A percentile compares a stretch with the other conserved stretches of the same genome.
Conservation (phyloP, 2,888 invertebrate genomes). For the Rhogogaster chlorosoma region DNA sequence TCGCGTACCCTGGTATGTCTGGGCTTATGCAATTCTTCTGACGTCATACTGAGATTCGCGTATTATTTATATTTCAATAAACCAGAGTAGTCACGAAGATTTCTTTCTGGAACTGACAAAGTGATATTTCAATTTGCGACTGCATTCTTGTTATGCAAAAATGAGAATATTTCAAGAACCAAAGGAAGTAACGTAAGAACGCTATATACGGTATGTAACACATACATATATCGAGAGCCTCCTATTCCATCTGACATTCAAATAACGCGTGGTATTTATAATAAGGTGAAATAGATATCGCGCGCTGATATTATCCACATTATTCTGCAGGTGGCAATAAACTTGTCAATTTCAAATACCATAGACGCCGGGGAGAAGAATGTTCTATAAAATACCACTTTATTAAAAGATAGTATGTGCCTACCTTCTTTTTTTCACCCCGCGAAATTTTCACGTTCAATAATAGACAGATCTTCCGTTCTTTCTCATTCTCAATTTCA, state of each 20-base stretch:
- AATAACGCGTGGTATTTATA: conserved; percentile 33
- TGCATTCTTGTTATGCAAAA: conserved; percentile 2
- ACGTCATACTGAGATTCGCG: not conserved
- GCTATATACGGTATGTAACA: not conserved
- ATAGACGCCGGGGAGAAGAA: not conserved
- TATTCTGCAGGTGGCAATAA: not conserved
- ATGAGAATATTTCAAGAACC: not conserved
- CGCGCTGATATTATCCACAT: conserved; percentile 21
- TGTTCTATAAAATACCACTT: not conserved
- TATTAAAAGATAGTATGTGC: not conserved
- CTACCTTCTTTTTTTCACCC: not conserved
- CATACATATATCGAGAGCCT: not conserved
- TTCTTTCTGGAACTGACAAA: not conserved
- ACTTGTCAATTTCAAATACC: conserved; percentile 30
- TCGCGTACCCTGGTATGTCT: not conserved
- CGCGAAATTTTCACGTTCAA: not conserved
- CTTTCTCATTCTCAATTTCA: not conserved
- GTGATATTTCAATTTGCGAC: conserved; percentile 19
- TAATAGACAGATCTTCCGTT: not conserved
- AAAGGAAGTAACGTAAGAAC: not conserved
- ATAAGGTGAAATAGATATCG: conserved; percentile 33
- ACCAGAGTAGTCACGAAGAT: not conserved
- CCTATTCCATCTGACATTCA: conserved; percentile 23
- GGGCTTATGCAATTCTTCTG: not conserved
- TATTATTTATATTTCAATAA: conserved; percentile 28